phyloP scores from a whole-genome alignment of 2,797 vertebrate genomes.

The Potorous gilbertii region DNA sequence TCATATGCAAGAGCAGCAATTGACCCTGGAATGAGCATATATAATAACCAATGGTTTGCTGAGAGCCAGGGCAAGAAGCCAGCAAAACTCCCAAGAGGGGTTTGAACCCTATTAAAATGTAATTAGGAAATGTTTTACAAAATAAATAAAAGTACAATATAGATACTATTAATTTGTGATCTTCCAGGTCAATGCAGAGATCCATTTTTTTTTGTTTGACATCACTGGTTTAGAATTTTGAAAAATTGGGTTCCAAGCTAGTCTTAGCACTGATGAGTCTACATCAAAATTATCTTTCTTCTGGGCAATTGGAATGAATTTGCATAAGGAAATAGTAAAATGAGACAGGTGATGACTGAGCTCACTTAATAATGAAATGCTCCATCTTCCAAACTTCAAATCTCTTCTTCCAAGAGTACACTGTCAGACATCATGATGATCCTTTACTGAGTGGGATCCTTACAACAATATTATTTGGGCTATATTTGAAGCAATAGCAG shows the following conservation, averaged over 20 bases:
- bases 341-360: neutral
- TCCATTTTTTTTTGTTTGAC: neutral
- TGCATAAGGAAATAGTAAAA: neutral
- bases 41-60: neutral
- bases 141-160: neutral
- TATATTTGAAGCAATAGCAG: conserved; percentile 93
- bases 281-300: neutral
- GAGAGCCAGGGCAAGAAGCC: neutral
- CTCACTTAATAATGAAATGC: neutral
- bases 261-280: neutral
- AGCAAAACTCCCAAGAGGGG: neutral
- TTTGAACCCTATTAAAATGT: neutral
- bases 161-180: neutral
- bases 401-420: neutral
- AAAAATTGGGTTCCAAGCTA: neutral
- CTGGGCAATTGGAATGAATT: neutral
- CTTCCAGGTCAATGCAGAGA: neutral
- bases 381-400: neutral
- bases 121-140: neutral
- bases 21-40: neutral
- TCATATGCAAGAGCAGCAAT: neutral
- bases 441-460: conserved; percentile 86
- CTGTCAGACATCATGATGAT: neutral
- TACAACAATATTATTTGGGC: conserved; percentile 96
- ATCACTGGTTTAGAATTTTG: neutral